Base-by-base conservation (phyloP, 1,140 invertebrate genomes). In the Limonius californicus region DNA sequence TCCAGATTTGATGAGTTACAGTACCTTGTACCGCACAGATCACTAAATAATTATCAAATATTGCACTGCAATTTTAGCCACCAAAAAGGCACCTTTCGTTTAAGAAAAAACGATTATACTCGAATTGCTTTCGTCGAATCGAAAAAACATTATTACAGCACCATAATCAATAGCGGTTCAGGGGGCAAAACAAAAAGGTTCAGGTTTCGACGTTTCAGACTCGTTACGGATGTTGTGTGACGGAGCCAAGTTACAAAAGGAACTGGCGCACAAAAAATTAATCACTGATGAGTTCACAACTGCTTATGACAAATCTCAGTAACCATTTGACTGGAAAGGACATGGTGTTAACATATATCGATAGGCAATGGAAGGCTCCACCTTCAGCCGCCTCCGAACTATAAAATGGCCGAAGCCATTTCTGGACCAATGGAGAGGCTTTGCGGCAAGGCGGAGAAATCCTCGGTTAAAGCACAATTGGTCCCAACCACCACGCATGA, bases 281-380 rank as follows among this genome's bases (percentile, higher is more conserved):
- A 50, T 62, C 56, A 19, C 20, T 53, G 61, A 54, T 58, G 55
- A 16, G 50, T 64, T 43, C 61, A 62, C 45, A 35, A 30, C 42
- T 56, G 59, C 61, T 59, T 57, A 57, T 57, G 57, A 53, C 60
- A 59, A 64, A 60, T 65, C 63, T 68, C 63, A 57, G 57, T 62
- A 64, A 68, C 66, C 67, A 68, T 70, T 70, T 68, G 68, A 68
- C 62, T 68, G 66, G 64, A 68, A 68, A 61, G 64, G 63, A 63
- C 58, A 63, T 59, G 59, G 59, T 62, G 32, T 64, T 59, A 57
- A 66, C 54, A 57, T 58, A 61, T 69, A 64, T 63, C 57, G 58
- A 66, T 62, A 57, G 57, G 53, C 57, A 42, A 30, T 63, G 43
- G 30, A 54, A 67, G 53, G 53, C 47, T 61, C 55, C 63, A 61